Evolutionary conservation across 2,888 invertebrate genomes (phyloP), one percentile per base, ranked within the genome.

Genomic region (Diarsia brunnea): DNA sequence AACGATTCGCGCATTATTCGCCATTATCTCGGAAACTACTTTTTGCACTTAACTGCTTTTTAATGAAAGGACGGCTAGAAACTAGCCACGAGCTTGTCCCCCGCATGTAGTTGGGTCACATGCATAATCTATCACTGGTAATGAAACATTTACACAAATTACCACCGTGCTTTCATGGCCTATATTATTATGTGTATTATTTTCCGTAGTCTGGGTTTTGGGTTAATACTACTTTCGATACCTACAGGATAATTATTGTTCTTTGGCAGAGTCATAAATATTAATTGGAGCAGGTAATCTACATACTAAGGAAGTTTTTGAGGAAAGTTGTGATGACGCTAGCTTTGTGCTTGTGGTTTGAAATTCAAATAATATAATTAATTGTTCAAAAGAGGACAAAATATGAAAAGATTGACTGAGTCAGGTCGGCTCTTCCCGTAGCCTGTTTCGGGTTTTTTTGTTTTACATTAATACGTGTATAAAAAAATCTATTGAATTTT

Each of bases 301-400:
- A 4, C n/a, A n/a, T 2, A 24, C 5, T 3, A 24, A 14, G 43
- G 19, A 60, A 60, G 14, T n/a, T 31, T 51, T 45, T 61, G 0
- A 53, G 45, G 21, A 45, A 53, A 74, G 8, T n/a, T 10, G 19
- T 27, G 27, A 60, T 16, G 10, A 10, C 14, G 60, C n/a, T n/a
- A n/a, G n/a, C 12, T 27, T 51, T 12, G n/a, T 43, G 21, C 4
- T 31, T 21, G 38, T n/a, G 38, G 27, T 27, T 16, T 38, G 38
- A 38, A 38, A 38, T 38, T 38, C 38, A 38, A 38, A 38, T 38
- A 38, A 38, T 38, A 38, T 38, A 38, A 38, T 38, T 38, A 5
- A 38, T 38, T 38, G 4, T 38, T 24, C 12, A 5, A 55, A 61
- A 24, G 1, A 75, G 51, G 31, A 63, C 53, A 75, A 74, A 61